These are phyloP conservation scores for Drosophila villosipedis DNA, from an alignment of 2,888 invertebrate genomes.

Conservation along the genomic window DNA sequence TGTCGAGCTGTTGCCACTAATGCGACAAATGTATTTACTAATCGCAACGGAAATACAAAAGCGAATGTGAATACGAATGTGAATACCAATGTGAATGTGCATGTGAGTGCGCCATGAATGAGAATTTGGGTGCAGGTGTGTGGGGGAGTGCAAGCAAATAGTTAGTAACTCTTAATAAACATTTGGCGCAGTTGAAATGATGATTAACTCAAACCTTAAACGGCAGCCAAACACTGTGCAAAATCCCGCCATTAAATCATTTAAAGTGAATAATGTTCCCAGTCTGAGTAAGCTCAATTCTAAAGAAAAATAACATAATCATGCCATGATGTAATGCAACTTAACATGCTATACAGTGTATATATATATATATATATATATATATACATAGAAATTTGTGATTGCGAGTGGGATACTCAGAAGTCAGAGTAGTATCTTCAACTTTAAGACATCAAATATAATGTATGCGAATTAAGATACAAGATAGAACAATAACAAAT, in stretches of 20 bases:
- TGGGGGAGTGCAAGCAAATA: constrained; percentile 8
- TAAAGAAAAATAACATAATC: not conserved
- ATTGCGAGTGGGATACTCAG: not conserved
- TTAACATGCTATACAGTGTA: not conserved
- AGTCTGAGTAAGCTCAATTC: not conserved
- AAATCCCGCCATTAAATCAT: not conserved
- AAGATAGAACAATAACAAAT: not conserved
- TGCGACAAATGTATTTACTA: constrained; percentile 26
- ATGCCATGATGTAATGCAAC: not conserved
- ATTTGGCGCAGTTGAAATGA: constrained; percentile 8
- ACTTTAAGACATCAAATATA: not conserved
- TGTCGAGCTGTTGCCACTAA: constrained; percentile 16
- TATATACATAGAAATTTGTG: too few relatives aligned
- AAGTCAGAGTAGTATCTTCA: not conserved
- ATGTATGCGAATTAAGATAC: not conserved
- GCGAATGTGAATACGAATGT: constrained; percentile 5
- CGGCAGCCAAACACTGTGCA: not conserved
- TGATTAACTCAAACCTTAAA: not conserved
- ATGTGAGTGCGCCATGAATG: not conserved
- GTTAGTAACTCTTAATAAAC: constrained; percentile 4
- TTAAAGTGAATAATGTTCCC: not conserved
- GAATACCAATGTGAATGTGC: not conserved
- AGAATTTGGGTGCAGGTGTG: constrained; percentile 3
- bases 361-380: not conserved
- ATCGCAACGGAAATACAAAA: constrained; percentile 27